A percentile compares a stretch with the other conserved stretches of the same genome.
Evolutionary conservation across 2,113 vertebrate genomes (phyloP).

Genomic region (Jacana jacana): DNA sequence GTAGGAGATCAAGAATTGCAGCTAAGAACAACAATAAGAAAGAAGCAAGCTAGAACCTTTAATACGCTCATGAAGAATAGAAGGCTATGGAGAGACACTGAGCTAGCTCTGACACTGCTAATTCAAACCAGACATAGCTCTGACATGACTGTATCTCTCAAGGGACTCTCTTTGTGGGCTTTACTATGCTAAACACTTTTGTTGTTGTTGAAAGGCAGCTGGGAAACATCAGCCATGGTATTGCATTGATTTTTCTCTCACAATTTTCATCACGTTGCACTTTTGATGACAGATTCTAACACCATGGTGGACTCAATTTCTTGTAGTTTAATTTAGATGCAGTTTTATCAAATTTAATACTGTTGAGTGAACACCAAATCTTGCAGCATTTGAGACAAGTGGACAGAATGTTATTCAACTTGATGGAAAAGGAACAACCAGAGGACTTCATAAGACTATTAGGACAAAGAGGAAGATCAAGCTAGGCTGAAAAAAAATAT

Average conservation of each 20-base stretch:
- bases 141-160: not conserved
- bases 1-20: not conserved
- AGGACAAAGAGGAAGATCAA: not conserved
- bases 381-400: not conserved
- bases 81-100: not conserved
- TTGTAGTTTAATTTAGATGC: not conserved
- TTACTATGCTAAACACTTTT: not conserved
- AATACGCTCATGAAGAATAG: not conserved
- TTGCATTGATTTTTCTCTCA: not conserved
- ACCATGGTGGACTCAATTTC: not conserved
- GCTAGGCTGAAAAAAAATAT: not conserved
- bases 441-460: not conserved
- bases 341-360: not conserved
- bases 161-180: not conserved
- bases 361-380: not conserved
- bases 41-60: not conserved
- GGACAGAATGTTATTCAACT: not conserved
- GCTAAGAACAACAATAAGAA: not conserved
- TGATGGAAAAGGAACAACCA: not conserved
- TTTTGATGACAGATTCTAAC: not conserved
- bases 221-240: not conserved
- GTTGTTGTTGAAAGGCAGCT: conserved; percentile 1
- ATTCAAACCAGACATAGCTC: conserved; percentile 23
- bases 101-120: not conserved
- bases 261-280: not conserved